These are phyloP conservation scores for Cryptomyrus ogoouensis DNA, from an alignment of 2,113 vertebrate genomes.

Conservation along the genomic window DNA sequence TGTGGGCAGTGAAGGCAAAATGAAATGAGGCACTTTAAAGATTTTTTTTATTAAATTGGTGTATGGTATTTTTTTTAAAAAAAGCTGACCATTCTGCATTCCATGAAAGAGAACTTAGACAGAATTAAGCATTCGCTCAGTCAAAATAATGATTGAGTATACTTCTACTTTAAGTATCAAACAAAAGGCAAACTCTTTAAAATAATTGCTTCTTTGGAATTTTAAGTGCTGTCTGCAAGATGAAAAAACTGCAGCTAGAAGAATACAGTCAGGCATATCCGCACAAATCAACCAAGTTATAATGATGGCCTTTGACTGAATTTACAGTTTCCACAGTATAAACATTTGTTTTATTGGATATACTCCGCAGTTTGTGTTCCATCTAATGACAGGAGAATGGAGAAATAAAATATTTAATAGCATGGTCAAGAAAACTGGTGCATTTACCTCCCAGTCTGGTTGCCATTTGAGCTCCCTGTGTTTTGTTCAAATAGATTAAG, in stretches of 20 bases:
- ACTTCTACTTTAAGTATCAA: conserved; percentile 6
- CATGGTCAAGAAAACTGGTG: not conserved
- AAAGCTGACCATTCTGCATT: conserved; percentile 6
- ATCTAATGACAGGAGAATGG: not conserved
- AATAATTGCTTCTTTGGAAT: conserved; percentile 18
- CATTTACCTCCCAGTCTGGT: not conserved
- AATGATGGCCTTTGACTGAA: conserved; percentile 13
- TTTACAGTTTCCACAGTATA: not conserved
- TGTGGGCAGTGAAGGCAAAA: not conserved
- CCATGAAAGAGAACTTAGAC: not conserved
- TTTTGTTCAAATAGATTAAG: not conserved
- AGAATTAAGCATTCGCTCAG: not conserved
- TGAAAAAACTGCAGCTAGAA: not conserved
- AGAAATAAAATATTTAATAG: conserved; percentile 8
- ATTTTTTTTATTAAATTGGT: not conserved
- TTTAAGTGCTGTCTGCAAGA: conserved; percentile 19
- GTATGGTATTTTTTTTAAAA: not conserved
- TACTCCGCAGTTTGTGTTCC: not conserved
- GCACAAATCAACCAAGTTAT: not conserved
- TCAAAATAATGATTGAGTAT: conserved; percentile 8
- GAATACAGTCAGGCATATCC: not conserved
- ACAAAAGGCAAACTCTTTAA: conserved; percentile 19
- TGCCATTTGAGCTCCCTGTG: not conserved
- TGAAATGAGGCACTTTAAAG: not conserved
- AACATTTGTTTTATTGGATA: conserved; percentile 13